These are phyloP conservation scores for Cyprinodon variegatus DNA, from an alignment of 2,113 vertebrate species.

Conservation along the genomic window DNA sequence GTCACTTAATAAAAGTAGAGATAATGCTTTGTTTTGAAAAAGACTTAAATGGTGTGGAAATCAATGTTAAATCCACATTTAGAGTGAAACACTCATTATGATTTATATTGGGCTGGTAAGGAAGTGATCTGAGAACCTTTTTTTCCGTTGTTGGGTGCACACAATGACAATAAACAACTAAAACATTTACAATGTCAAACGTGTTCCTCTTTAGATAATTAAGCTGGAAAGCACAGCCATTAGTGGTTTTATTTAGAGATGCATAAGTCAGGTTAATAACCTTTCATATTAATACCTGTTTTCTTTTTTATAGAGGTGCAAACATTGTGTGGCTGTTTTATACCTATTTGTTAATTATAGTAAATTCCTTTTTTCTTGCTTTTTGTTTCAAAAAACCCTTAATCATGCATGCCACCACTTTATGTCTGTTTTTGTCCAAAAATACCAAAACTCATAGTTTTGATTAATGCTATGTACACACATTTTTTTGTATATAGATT, in stretches of 20 bases:
- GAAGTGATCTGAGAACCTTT: not conserved
- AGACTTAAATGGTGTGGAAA: not conserved
- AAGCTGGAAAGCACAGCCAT: not conserved
- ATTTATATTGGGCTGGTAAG: not conserved
- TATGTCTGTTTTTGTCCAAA: not conserved
- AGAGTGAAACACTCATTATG: not conserved
- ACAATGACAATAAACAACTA: not conserved
- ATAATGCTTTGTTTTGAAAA: not conserved
- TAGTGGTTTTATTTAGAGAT: no score
- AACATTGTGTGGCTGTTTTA: no score
- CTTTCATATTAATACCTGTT: no score
- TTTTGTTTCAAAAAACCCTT: not conserved
- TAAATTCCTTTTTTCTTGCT: not conserved
- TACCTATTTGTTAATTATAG: not conserved
- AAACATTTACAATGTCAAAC: not conserved
- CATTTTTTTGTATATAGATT: no score
- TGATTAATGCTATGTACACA: not conserved
- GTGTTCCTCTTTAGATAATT: not conserved
- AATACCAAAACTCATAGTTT: not conserved
- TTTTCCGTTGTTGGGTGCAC: no score
- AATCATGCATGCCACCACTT: not conserved
- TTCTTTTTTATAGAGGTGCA: no score
- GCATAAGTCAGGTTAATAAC: no score
- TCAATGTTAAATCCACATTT: not conserved
- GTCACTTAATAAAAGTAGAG: conserved; percentile 21